These are phyloP conservation scores for Graptemys geographica DNA, from an alignment of 2,797 vertebrate species.

Conservation along the genomic window DNA sequence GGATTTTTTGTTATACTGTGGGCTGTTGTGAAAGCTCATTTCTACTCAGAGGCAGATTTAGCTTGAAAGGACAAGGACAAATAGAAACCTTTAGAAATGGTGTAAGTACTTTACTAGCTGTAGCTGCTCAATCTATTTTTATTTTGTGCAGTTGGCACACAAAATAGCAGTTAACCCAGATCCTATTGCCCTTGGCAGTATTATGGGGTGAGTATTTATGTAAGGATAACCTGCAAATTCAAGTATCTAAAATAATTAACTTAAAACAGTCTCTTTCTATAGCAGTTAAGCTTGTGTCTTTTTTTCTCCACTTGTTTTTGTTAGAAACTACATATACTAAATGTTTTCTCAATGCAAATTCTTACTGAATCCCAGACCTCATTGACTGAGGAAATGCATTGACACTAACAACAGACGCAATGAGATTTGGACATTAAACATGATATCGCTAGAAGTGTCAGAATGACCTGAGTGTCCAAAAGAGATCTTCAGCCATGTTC, in stretches of 20 bases:
- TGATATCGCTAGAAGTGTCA: neutral
- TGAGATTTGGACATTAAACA: constrained; percentile 16
- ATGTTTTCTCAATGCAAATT: neutral
- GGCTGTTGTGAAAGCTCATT: neutral
- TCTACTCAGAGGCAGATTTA: accelerated
- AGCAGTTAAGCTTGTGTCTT: neutral
- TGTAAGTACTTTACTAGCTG: neutral
- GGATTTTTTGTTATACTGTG: neutral
- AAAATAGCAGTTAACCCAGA: neutral
- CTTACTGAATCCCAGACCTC: neutral
- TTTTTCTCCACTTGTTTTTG: neutral
- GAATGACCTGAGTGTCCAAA: neutral
- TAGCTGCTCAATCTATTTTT: neutral
- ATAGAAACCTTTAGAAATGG: neutral
- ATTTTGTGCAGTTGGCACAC: neutral
- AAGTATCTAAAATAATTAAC: neutral
- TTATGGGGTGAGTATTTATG: neutral
- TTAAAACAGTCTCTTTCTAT: neutral
- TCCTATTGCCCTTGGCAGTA: neutral
- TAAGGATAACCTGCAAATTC: neutral
- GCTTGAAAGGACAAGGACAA: neutral
- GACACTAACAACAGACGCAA: neutral
- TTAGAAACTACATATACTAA: neutral
- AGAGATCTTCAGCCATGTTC: constrained; percentile 33
- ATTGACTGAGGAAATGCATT: constrained; percentile 21